Evolutionary conservation across 1,140 invertebrate species (phyloP).

Genomic region (Spodoptera litura): DNA sequence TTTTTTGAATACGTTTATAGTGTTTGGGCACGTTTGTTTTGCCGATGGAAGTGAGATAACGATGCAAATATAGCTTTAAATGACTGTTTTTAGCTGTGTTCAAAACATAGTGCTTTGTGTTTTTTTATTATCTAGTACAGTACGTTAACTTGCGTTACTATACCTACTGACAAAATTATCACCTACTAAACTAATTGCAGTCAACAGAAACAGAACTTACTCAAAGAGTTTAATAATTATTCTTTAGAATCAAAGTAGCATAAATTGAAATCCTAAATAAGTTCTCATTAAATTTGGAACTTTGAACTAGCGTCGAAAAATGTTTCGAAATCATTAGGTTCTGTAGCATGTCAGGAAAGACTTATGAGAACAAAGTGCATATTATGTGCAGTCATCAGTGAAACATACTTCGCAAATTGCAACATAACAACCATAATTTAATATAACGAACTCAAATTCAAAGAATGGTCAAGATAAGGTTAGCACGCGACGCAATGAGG

Average conservation of each 20-base stretch:
- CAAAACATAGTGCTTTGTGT: no score
- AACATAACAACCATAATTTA: constrained; percentile 74
- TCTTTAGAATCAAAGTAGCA: no score
- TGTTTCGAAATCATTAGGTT: neutral
- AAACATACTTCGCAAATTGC: constrained; percentile 74
- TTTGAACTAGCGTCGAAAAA: neutral
- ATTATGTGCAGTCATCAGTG: constrained; percentile 63
- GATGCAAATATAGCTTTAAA: constrained; percentile 3
- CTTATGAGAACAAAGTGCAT: constrained; percentile 51
- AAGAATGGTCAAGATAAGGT: constrained; percentile 60
- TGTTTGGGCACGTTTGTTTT: constrained; percentile 1
- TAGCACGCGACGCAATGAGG: constrained; percentile 65
- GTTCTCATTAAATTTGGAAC: no score
- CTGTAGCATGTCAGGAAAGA: neutral
- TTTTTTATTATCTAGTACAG: no score
- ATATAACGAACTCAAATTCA: constrained; percentile 72
- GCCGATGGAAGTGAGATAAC: constrained; percentile 3
- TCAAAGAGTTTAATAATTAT: no score
- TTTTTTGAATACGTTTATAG: constrained; percentile 18
- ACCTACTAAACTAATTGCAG: no score
- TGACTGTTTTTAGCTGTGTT: no score
- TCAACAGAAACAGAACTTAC: no score
- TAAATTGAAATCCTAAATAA: no score
- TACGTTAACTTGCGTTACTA: no score
- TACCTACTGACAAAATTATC: no score